phyloP scores from a whole-genome alignment of 2,888 invertebrate genomes.

The Eudemis profundana region DNA sequence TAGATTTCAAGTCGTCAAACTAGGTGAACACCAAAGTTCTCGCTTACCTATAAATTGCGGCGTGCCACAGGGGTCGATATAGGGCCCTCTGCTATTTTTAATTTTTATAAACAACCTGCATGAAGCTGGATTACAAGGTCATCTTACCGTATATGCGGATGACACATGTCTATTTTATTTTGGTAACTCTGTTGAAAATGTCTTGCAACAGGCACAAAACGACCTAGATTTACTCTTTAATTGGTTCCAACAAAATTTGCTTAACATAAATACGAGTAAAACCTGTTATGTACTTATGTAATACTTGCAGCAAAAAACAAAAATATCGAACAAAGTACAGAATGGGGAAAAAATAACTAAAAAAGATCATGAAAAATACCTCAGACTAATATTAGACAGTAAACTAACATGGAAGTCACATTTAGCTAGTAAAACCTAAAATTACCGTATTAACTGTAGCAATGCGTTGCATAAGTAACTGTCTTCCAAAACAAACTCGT shows the following conservation, averaged over 20 bases:
- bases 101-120: background rate
- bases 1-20: background rate
- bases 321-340: background rate
- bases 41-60: background rate
- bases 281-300: background rate
- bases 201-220: too few relatives aligned
- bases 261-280: background rate
- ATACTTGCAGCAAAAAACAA: background rate
- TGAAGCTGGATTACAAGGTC: background rate
- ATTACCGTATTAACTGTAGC: too few relatives aligned
- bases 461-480: too few relatives aligned
- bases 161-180: background rate
- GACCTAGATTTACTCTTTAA: background rate
- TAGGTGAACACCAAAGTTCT: background rate
- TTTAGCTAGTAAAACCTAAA: too few relatives aligned
- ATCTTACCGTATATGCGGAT: background rate
- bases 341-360: background rate
- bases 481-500: too few relatives aligned
- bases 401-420: too few relatives aligned
- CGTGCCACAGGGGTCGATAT: background rate
- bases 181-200: too few relatives aligned
- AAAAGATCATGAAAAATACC: too few relatives aligned
- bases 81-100: background rate
- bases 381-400: too few relatives aligned
- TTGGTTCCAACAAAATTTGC: background rate